These are phyloP conservation scores for Blera fallax DNA, from an alignment of 2,888 invertebrate genomes.

Conservation along the genomic window DNA sequence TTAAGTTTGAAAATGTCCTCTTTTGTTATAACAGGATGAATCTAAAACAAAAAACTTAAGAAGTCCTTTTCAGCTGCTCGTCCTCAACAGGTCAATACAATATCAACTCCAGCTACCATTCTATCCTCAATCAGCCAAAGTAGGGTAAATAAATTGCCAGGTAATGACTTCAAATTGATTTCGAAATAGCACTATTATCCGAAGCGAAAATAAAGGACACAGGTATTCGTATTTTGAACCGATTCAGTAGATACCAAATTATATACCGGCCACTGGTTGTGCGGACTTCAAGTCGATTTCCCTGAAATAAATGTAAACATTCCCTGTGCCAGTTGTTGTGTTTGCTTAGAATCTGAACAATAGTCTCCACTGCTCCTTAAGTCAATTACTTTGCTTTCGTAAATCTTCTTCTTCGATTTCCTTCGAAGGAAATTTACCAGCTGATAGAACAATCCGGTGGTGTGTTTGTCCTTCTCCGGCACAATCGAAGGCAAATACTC, in stretches of 20 bases:
- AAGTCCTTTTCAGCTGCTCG: background rate
- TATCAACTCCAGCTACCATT: background rate
- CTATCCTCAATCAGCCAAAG: conserved; percentile 7
- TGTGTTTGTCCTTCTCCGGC: conserved; percentile 5
- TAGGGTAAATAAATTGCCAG: conserved; percentile 31
- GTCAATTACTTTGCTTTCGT: conserved; percentile 47
- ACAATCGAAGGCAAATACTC: conserved; percentile 2
- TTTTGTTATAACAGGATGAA: no score
- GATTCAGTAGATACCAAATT: background rate
- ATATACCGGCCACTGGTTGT: background rate
- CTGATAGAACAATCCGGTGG: conserved; percentile 19
- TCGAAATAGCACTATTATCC: conserved; percentile 35
- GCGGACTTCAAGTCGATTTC: conserved; percentile 4
- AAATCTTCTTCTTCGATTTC: conserved; percentile 36
- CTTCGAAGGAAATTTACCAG: conserved; percentile 28
- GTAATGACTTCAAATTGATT: conserved; percentile 53
- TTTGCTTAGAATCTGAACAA: conserved; percentile 34
- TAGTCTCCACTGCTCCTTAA: background rate
- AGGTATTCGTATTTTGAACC: background rate
- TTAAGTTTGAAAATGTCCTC: no score
- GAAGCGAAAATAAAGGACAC: background rate
- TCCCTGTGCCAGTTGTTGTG: background rate
- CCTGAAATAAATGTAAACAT: conserved; percentile 14
- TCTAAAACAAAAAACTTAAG: no score
- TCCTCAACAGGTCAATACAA: background rate